phyloP scores from a whole-genome alignment of 2,888 invertebrate genomes.

The Heteromurus nitidus region DNA sequence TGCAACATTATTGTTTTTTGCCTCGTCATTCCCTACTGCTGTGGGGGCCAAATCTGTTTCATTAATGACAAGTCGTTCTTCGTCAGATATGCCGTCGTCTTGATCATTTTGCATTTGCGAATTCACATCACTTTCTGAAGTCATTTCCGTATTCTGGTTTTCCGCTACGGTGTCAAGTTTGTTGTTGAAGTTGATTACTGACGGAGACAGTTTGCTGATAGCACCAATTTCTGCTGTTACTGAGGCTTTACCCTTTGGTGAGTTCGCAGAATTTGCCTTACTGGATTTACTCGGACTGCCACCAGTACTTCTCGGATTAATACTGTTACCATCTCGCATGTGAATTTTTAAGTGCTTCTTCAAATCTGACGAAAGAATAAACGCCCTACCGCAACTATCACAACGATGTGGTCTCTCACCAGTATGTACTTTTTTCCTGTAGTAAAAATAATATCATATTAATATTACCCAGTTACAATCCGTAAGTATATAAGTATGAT shows the following conservation, averaged over 20 bases:
- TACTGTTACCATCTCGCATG: slow-evolving; percentile 38
- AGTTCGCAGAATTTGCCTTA: neutral
- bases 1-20: too few relatives aligned
- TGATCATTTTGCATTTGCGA: neutral
- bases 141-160: neutral
- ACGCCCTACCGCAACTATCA: slow-evolving; percentile 66
- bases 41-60: slow-evolving; percentile 52
- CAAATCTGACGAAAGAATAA: slow-evolving; percentile 72
- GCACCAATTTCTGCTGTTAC: slow-evolving; percentile 6
- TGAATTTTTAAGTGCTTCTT: slow-evolving; percentile 72
- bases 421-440: slow-evolving; percentile 73
- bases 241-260: neutral
- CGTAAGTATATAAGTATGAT: neutral
- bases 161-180: too few relatives aligned
- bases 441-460: slow-evolving; percentile 1
- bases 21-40: neutral
- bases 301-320: slow-evolving; percentile 26
- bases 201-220: too few relatives aligned
- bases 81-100: slow-evolving; percentile 10
- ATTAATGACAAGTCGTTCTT: neutral
- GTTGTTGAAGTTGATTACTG: neutral
- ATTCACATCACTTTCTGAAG: neutral
- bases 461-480: neutral
- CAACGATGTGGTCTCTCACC: slow-evolving; percentile 73
- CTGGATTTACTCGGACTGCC: neutral